phyloP scores from a whole-genome alignment of 2,797 vertebrate species.

The Pachyuromys duprasi region DNA sequence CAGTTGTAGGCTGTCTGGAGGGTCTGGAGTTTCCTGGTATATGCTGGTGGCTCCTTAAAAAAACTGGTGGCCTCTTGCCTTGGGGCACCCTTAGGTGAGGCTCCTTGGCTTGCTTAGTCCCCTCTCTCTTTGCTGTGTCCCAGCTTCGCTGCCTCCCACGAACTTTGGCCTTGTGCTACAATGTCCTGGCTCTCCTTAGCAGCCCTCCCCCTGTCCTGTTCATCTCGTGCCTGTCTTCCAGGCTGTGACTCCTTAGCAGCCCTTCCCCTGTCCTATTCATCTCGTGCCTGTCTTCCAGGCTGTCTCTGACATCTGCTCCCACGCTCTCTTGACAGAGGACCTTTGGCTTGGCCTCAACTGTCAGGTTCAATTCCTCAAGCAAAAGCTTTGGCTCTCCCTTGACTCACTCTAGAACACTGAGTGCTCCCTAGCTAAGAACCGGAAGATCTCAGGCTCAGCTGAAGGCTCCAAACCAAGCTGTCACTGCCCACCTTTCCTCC shows the following conservation, averaged over 20 bases:
- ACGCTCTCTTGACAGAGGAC: conserved; percentile 28
- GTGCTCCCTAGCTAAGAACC: neutral
- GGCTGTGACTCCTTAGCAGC: neutral
- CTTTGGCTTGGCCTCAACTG: neutral
- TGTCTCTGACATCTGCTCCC: neutral
- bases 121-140: neutral
- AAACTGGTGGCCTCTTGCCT: neutral
- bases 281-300: neutral
- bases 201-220: neutral
- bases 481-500: neutral
- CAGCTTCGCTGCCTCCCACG: accelerated
- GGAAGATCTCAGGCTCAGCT: neutral
- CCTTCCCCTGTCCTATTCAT: neutral
- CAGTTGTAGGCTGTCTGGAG: neutral
- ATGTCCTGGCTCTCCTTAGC: neutral
- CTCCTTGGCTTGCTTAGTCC: too few species aligned
- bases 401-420: neutral
- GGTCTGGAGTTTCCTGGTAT: neutral
- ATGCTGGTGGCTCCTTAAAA: neutral
- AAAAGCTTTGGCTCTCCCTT: neutral
- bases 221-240: neutral
- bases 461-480: neutral
- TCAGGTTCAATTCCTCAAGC: conserved; percentile 56
- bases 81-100: accelerated
- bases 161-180: neutral